Base-by-base conservation (phyloP, 2,888 invertebrate genomes). In the Sarcophaga subvicina region DNA sequence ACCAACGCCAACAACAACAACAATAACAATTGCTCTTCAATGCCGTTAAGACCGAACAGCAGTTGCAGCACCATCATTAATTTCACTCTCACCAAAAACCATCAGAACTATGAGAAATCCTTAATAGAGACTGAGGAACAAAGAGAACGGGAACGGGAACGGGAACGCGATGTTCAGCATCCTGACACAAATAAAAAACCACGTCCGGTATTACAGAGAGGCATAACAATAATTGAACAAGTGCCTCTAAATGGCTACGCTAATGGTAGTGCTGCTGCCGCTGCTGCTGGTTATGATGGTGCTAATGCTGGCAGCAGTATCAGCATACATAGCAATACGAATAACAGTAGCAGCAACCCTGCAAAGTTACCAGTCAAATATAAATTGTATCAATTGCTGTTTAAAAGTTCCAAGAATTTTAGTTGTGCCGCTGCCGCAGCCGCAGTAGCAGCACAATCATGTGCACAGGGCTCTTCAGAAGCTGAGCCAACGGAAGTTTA, bases 371-470 rank as follows among this genome's bases (percentile, higher is more conserved):
- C 90, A 71, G 83, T 90, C 2, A 89, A 89, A 62, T 90, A 91
- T 10, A 89, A 90, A 60, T 90, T 93, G 49, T 91, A 93, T 85
- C 91, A 94, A 87, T 91, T 92, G 88, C 91, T 93, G 88, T 93
- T 93, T 88, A 92, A 93, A 88, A 90, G 91, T 89, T 92, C 93
- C n/a, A 91, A 91, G 86, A 93, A 92, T 83, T 89, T 93, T 88
- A 88, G 90, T 85, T 90, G 91, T 89, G 90, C 90, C 47, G 89
- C 90, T 20, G 85, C 20, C 25, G 12, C 72, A 25, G 22, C n/a
- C 14, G 49, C 78, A 20, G 47, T 73, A 20, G 47, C 78, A 69
- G 83, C 90, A 20, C 92, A 93, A 83, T 90, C 93, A 64, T 93
- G 93, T 87, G 89, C 91, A 45, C 89, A 90, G 88, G 88, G 91